Percentiles rank a stretch among this genome's conserved stretches.
These are phyloP conservation scores for Pedetes capensis DNA, from an alignment of 2,113 vertebrate genomes.

Conservation along the genomic window DNA sequence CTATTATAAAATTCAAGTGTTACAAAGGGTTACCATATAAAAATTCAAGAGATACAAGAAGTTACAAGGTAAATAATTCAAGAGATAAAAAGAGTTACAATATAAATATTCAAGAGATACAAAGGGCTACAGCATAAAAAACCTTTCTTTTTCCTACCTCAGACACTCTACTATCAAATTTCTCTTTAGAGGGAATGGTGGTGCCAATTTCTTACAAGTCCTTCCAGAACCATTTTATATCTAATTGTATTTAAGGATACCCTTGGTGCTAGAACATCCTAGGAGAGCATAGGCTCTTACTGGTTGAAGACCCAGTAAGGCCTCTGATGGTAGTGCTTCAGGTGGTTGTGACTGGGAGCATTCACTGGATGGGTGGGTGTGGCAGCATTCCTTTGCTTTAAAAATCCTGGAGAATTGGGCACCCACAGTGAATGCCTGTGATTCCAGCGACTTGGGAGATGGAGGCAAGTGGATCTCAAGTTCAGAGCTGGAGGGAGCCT, in stretches of 20 bases:
- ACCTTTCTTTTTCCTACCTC: not conserved
- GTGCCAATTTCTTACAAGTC: not conserved
- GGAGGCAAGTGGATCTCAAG: not conserved
- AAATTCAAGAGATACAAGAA: not conserved
- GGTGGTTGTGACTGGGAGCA: not conserved
- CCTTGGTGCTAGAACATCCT: not conserved
- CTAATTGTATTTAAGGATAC: not conserved
- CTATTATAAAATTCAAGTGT: constrained; percentile 1
- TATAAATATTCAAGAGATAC: not conserved
- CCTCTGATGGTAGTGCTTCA: not conserved
- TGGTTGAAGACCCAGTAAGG: not conserved
- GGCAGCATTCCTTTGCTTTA: not conserved
- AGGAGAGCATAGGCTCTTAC: not conserved
- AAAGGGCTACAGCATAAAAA: not conserved
- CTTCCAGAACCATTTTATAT: constrained; percentile 22
- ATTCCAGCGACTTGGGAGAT: not conserved
- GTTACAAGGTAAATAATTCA: not conserved
- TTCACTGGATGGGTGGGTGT: not conserved
- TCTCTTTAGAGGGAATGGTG: not conserved
- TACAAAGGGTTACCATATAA: not conserved
- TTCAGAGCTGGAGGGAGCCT: not conserved
- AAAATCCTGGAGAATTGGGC: not conserved
- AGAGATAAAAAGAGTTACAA: not conserved
- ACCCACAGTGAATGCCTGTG: not conserved
- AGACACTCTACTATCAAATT: not conserved